Base-by-base conservation (phyloP, 1,140 invertebrate species). In the Sinella curviseta region DNA sequence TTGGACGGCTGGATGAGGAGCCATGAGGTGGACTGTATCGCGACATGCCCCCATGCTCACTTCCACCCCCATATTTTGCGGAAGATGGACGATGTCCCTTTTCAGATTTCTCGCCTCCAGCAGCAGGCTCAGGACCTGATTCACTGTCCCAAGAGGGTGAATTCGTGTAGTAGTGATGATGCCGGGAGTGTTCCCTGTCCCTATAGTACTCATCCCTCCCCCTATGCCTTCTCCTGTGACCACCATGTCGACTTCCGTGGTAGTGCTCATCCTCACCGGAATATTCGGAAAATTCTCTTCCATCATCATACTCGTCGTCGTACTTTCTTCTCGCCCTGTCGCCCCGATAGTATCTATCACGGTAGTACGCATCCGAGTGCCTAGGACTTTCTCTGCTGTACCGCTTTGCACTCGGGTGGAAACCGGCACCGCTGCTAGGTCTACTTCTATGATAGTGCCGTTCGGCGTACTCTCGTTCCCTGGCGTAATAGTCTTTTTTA, bases 111-210 rank as follows among this genome's bases (percentile, higher is more conserved):
- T 70, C 65, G 8, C 17, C 33, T n/a, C n/a, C n/a, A n/a, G n/a
- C 17, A 31, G 34, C 55, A 17, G 39, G 12, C 31, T 80, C 78
- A 20, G 78, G 77, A 30, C 77, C 78, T 0, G 82, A 80, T 26
- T 83, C 83, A 77, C 79, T 81, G 28, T 82, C 81, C 79, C 79
- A 82, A 2, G 81, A 82, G 1, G 83, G 77, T 3, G 83, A 83
- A 67, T 81, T 80, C 24, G 79, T 75, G 55, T 81, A 80, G 55
- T 83, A 83, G 36, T 83, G 75, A 76, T 39, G 76, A 16, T 57
- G 31, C 26, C 74, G 78, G 17, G 34, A 17, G 8, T 26, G 35
- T 26, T 75, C 74, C 14, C 26, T 16, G 4, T 75, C 74, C 2
- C 74, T 16, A 48, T 39, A 75, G 36, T 75, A 54, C 4, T 36